These are phyloP conservation scores for Phenacoccus solenopsis DNA, from an alignment of 1,140 invertebrate species.

Conservation along the genomic window DNA sequence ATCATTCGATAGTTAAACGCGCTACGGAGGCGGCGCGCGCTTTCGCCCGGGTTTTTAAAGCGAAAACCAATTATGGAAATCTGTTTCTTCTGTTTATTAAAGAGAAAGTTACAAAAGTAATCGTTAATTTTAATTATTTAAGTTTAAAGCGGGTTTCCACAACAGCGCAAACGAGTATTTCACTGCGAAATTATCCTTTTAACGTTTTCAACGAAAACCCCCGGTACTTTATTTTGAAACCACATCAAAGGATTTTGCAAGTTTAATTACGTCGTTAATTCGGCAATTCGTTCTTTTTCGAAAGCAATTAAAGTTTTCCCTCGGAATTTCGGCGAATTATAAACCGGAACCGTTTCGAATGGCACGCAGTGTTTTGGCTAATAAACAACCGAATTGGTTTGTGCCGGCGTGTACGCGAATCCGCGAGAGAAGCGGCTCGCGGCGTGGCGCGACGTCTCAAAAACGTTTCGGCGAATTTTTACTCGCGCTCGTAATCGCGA, in stretches of 20 bases:
- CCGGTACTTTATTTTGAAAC: background rate
- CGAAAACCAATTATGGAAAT: conserved; percentile 15
- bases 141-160: background rate
- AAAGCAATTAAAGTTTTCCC: conserved; percentile 7
- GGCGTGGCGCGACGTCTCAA: no score
- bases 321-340: background rate
- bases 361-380: no score
- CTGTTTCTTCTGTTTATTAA: conserved; percentile 9
- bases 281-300: background rate
- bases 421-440: no score
- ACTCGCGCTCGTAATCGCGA: no score
- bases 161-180: background rate
- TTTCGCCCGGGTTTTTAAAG: background rate
- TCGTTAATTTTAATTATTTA: conserved; percentile 14
- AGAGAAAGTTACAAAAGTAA: conserved; percentile 9
- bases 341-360: background rate
- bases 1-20: background rate
- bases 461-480: no score
- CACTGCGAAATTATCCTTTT: conserved; percentile 5
- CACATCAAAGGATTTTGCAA: conserved; percentile 14
- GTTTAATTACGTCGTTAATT: conserved; percentile 15
- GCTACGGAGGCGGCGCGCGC: background rate
- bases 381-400: no score
- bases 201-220: conserved; percentile 6
- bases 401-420: no score